Evolutionary conservation across 2,113 vertebrate genomes (phyloP).

Genomic region (Rhinoptilus africanus): DNA sequence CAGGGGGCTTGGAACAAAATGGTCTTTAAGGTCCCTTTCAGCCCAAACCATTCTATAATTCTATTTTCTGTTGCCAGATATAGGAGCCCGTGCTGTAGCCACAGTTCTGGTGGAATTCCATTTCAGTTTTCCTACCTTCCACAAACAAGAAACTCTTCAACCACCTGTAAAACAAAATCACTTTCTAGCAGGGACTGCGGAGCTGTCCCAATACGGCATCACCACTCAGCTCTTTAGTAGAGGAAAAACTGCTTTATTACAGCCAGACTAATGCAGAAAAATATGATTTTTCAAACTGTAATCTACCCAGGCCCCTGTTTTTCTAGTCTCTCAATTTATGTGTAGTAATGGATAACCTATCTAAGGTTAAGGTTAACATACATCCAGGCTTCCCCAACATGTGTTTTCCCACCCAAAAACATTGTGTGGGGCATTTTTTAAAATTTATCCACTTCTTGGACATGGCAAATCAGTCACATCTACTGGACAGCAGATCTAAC

Average conservation of each 20-base stretch:
- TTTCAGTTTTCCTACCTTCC: background rate
- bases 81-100: background rate
- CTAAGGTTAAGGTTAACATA: background rate
- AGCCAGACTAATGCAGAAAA: background rate
- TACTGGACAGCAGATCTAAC: background rate
- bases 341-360: background rate
- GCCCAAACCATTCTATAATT: background rate
- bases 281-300: background rate
- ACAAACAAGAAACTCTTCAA: background rate
- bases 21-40: too few species aligned
- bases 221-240: background rate
- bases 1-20: too few species aligned
- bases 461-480: background rate
- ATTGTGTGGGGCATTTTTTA: background rate
- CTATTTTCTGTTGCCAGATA: background rate
- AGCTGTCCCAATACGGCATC: background rate
- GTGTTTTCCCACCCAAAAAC: background rate
- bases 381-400: background rate
- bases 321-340: background rate
- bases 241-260: background rate
- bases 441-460: background rate
- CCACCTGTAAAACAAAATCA: background rate
- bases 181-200: background rate
- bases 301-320: background rate
- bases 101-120: background rate